Percentiles rank a stretch among this genome's conserved stretches.
Conservation (phyloP, 1,140 invertebrate genomes). For the Hylaeus anthracinus region DNA sequence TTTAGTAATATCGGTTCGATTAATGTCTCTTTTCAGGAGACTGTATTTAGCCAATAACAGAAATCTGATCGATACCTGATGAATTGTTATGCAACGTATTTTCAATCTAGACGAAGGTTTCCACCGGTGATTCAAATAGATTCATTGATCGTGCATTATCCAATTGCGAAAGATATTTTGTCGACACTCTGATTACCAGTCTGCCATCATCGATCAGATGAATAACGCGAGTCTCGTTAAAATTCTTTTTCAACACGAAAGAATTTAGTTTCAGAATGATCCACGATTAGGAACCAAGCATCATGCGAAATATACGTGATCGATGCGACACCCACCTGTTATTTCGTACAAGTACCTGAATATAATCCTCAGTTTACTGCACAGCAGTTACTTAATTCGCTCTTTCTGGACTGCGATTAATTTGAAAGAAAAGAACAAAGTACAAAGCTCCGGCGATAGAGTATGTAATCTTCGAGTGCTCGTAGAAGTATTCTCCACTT, state of each 20-base stretch:
- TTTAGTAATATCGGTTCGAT: too few species aligned
- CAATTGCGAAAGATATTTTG: not conserved
- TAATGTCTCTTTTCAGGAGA: too few species aligned
- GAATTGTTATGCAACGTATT: not conserved
- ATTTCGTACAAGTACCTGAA: too few species aligned
- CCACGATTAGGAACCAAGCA: too few species aligned
- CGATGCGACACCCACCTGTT: too few species aligned
- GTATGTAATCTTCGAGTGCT: not conserved
- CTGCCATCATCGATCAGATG: not conserved
- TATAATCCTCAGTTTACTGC: too few species aligned
- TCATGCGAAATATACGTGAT: too few species aligned
- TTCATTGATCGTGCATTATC: not conserved
- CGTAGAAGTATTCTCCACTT: not conserved
- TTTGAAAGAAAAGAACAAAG: not conserved
- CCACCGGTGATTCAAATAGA: not conserved
- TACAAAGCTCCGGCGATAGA: not conserved
- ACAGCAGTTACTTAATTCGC: not conserved
- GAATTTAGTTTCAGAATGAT: too few species aligned
- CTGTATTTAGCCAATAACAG: too few species aligned
- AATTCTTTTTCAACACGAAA: too few species aligned
- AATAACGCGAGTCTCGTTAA: not conserved
- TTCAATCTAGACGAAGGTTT: not conserved
- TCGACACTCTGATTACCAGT: not conserved
- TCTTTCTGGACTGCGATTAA: not conserved
- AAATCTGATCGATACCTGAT: too few species aligned